phyloP scores from a whole-genome alignment of 1,140 invertebrate species.

The Papilio xuthus region DNA sequence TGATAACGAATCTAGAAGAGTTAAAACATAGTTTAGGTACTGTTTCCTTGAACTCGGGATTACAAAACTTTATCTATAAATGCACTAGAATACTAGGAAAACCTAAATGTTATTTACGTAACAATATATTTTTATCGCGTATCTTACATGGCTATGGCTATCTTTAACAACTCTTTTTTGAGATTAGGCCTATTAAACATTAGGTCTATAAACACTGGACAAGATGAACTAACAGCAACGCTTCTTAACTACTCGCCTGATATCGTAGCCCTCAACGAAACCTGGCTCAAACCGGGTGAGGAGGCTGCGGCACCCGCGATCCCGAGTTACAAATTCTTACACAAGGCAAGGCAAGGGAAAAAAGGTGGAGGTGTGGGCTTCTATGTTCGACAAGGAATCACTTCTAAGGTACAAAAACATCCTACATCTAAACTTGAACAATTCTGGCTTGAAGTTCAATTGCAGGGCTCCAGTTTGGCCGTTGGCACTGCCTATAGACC shows the following conservation, averaged over 20 bases:
- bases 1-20: neutral
- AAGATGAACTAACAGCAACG: too few relatives aligned
- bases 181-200: too few relatives aligned
- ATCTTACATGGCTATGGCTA: neutral
- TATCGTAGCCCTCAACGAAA: slow-evolving; percentile 41
- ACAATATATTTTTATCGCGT: neutral
- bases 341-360: slow-evolving; percentile 39
- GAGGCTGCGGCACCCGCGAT: slow-evolving; percentile 28
- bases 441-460: slow-evolving; percentile 43
- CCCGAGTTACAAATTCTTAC: slow-evolving; percentile 42
- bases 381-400: slow-evolving; percentile 37
- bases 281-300: slow-evolving; percentile 32
- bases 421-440: slow-evolving; percentile 43
- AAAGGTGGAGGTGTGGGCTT: slow-evolving; percentile 46
- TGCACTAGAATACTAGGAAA: neutral
- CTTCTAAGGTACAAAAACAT: slow-evolving; percentile 9
- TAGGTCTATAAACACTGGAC: too few relatives aligned
- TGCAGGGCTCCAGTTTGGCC: slow-evolving; percentile 31
- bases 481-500: slow-evolving; percentile 51
- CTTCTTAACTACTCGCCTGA: slow-evolving; percentile 25
- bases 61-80: neutral
- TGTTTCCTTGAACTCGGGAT: neutral
- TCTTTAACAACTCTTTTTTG: neutral
- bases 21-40: neutral
- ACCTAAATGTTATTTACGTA: neutral